These are phyloP conservation scores for Drosophila sulfurigaster DNA, from an alignment of 1,140 invertebrate species.

Conservation along the genomic window DNA sequence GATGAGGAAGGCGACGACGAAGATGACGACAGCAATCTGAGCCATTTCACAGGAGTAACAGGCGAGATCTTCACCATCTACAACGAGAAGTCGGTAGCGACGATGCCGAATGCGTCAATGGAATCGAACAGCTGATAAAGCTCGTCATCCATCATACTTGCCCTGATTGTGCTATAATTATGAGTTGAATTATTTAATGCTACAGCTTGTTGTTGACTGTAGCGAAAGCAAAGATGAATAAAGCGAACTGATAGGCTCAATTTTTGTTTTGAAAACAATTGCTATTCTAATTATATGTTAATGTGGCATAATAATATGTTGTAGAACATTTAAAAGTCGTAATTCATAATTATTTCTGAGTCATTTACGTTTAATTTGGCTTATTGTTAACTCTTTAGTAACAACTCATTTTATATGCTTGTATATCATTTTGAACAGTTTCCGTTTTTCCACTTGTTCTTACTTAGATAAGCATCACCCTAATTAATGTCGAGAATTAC, in stretches of 20 bases:
- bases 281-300: neutral
- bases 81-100: conserved; percentile 33
- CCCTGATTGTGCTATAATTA: conserved; percentile 37
- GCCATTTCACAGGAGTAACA: conserved; percentile 31
- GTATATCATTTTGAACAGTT: conserved; percentile 38
- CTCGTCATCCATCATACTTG: conserved; percentile 54
- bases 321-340: neutral
- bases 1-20: too few relatives aligned
- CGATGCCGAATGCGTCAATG: conserved; percentile 48
- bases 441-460: conserved; percentile 49
- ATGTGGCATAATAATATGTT: neutral
- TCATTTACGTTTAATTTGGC: neutral
- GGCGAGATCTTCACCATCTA: conserved; percentile 46
- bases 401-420: neutral
- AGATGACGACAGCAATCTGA: conserved; percentile 18
- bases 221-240: too few relatives aligned
- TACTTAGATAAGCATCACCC: conserved; percentile 46
- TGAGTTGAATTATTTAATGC: conserved; percentile 56
- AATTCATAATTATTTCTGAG: too few relatives aligned
- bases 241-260: conserved; percentile 16
- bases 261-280: neutral
- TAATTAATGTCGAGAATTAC: conserved; percentile 61
- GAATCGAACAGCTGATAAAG: conserved; percentile 50
- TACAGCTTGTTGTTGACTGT: conserved; percentile 1
- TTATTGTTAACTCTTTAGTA: conserved; percentile 6